A percentile compares a stretch with the other conserved stretches of the same genome.
Conservation (phyloP, 2,113 vertebrate species). For the Melanotaenia duboulayi region DNA sequence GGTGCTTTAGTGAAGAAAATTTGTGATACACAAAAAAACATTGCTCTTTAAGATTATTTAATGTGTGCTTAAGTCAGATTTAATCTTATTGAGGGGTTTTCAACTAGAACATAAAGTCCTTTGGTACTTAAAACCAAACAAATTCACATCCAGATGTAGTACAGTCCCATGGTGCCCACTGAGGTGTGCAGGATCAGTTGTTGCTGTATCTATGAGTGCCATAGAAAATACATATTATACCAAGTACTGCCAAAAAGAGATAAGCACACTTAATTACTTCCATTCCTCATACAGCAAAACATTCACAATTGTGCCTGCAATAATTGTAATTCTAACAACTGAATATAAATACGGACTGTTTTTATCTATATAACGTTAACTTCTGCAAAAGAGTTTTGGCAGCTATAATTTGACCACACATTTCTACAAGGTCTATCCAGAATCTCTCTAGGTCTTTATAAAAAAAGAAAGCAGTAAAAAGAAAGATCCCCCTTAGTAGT, state of each 20-base stretch:
- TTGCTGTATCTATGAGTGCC: slow-evolving; percentile 8
- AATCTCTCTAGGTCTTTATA: too few relatives aligned
- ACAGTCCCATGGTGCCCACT: slow-evolving; percentile 25
- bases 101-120: not conserved
- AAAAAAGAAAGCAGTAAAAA: too few relatives aligned
- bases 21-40: too few relatives aligned
- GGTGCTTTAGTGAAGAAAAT: too few relatives aligned
- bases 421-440: too few relatives aligned
- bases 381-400: too few relatives aligned
- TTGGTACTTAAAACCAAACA: slow-evolving; percentile 34
- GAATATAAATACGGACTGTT: too few relatives aligned
- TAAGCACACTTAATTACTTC: not conserved
- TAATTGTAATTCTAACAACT: too few relatives aligned
- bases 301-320: too few relatives aligned
- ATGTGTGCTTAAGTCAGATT: slow-evolving; percentile 2
- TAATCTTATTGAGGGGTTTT: not conserved
- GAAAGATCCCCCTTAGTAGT: too few relatives aligned
- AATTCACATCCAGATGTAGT: slow-evolving; percentile 41
- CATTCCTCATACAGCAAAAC: not conserved
- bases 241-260: not conserved
- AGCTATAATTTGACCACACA: too few relatives aligned
- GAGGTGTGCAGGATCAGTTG: slow-evolving; percentile 46
- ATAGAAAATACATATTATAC: slow-evolving; percentile 18
- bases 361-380: too few relatives aligned
- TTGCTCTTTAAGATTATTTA: not conserved